A percentile compares a stretch with the other conserved stretches of the same genome.
Conservation (phyloP, 2,888 invertebrate genomes). For the Steromphala cineraria region DNA sequence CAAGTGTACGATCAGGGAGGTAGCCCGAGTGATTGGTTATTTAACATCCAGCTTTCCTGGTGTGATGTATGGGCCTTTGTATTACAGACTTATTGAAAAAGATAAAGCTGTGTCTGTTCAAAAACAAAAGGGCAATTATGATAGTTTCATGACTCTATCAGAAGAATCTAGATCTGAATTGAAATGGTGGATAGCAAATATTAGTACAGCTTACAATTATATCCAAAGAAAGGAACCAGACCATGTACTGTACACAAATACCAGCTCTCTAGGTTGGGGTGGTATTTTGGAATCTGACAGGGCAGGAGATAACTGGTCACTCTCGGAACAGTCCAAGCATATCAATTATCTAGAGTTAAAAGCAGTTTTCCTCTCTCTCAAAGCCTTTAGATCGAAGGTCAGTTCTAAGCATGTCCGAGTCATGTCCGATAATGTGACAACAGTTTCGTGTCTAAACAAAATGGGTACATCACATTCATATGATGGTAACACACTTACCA, state of each 20-base stretch:
- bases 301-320: neutral
- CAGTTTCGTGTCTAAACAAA: constrained; percentile 20
- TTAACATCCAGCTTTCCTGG: constrained; percentile 9
- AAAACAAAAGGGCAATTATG: constrained; percentile 28
- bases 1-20: neutral
- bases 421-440: constrained; percentile 21
- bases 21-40: constrained; percentile 18
- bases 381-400: neutral
- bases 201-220: neutral
- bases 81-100: constrained; percentile 20
- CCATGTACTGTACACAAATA: neutral
- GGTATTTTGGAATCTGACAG: neutral
- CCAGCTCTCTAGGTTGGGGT: constrained; percentile 15
- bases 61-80: constrained; percentile 12
- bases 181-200: constrained; percentile 27
- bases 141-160: neutral
- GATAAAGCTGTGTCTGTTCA: constrained; percentile 23
- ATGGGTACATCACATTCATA: constrained; percentile 24
- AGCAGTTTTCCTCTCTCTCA: neutral
- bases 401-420: constrained; percentile 11
- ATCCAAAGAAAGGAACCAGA: neutral
- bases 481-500: constrained; percentile 7
- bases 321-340: neutral
- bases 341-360: constrained; percentile 1
- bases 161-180: constrained; percentile 5